A percentile compares a stretch with the other conserved stretches of the same genome.
Evolutionary conservation across 2,888 invertebrate species (phyloP).

Genomic region (Drosophila picticornis): DNA sequence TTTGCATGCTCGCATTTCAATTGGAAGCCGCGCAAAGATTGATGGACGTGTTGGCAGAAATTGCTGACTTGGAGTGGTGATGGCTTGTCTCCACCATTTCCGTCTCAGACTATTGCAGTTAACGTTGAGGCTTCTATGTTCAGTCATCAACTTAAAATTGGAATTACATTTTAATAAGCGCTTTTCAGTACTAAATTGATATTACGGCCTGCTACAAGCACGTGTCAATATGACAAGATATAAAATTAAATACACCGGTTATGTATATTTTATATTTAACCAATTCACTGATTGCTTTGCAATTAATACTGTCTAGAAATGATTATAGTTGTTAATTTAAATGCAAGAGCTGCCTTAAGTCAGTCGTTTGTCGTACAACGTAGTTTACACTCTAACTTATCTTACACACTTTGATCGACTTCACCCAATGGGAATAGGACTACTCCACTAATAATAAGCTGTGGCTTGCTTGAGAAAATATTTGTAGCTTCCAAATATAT

Average conservation of each 20-base stretch:
- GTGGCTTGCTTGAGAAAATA: background rate
- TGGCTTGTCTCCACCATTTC: slow-evolving; percentile 51
- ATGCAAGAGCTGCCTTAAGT: background rate
- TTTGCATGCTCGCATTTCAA: slow-evolving; percentile 65
- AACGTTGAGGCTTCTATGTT: slow-evolving; percentile 2
- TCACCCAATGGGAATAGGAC: background rate
- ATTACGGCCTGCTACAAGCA: slow-evolving; percentile 7
- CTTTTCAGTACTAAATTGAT: background rate
- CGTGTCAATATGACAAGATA: background rate
- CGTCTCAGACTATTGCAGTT: slow-evolving; percentile 48
- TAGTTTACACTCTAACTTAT: background rate
- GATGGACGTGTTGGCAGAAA: slow-evolving; percentile 56
- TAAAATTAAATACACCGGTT: background rate
- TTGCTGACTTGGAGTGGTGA: slow-evolving; percentile 44
- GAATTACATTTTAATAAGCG: slow-evolving; percentile 19
- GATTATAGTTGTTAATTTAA: background rate
- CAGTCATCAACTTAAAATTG: background rate
- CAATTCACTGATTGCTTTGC: background rate
- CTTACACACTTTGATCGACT: background rate
- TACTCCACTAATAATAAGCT: background rate
- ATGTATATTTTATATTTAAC: background rate
- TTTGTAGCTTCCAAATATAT: background rate
- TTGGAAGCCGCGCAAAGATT: slow-evolving; percentile 43
- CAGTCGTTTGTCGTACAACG: background rate
- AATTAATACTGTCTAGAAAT: background rate